Evolutionary conservation across 2,888 invertebrate genomes (phyloP), one percentile per base, ranked within the genome.

Genomic region (Pristionchus entomophagus): DNA sequence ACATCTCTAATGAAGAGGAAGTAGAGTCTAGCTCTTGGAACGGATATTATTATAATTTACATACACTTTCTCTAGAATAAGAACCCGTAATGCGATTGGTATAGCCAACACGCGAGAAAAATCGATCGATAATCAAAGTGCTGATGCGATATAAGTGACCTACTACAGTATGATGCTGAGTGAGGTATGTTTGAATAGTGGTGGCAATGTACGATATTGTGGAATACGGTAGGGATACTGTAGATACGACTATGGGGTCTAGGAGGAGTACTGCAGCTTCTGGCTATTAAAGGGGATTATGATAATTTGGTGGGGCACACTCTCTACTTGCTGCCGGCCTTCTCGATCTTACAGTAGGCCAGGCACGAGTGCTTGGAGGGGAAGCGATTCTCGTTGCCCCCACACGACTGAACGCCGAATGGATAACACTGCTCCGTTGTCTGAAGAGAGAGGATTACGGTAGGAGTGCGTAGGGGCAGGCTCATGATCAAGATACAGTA

Each of bases 371-470:
- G 53, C 29, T 86, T 62, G 22, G 88, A 87, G 17, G 85, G 83
- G 80, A 91, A 91, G 26, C 90, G 86, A 84, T 91, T 91, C 62
- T 91, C 89, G 85, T 91, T 91, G 45, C 91, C 91, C 22, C 91
- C 91, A 86, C 91, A 91, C 10, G 81, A 88, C 84, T 92, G 92
- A 22, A 91, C 89, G 19, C 91, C 92, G 85, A 92, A 92, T 45
- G 92, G 92, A 87, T 92, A 92, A 80, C 92, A 92, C 84, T 91
- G 89, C 32, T 90, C 89, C 2, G 92, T 92, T 41, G 91, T 88
- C 35, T 84, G 84, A 85, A 49, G 29, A 65, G 14, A 22, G n/a
- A 35, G 2, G 83, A 12, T 65, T 80, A 80, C 51, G 19, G 78
- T 51, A 51, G 10, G 49, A 51, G 49, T 51, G n/a, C 78, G 51